Conservation (phyloP, 2,888 invertebrate genomes). For the Amphipoea lucens region DNA sequence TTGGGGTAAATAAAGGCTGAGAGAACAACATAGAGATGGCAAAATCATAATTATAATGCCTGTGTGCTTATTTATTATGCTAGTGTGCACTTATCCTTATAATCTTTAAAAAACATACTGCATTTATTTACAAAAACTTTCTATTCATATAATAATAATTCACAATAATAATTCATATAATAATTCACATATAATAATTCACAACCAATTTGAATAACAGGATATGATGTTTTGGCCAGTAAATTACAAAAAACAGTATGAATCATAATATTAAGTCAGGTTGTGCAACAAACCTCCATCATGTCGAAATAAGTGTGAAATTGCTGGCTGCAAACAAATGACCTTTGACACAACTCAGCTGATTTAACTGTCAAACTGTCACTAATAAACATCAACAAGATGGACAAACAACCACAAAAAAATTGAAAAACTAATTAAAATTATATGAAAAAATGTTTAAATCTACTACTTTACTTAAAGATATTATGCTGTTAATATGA, state of each 20-base stretch:
- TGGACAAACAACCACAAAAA: conserved; percentile 18
- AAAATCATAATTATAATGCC: neutral
- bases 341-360: conserved; percentile 42
- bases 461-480: neutral
- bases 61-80: neutral
- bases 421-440: neutral
- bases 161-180: too few species aligned
- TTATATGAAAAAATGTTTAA: neutral
- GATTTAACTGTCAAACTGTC: conserved; percentile 29
- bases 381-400: conserved; percentile 29
- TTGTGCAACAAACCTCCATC: conserved; percentile 25
- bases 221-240: too few species aligned
- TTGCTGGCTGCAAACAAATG: conserved; percentile 49
- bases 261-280: too few species aligned
- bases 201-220: conserved; percentile 9
- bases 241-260: too few species aligned
- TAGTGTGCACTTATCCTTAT: neutral
- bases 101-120: neutral
- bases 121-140: neutral
- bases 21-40: neutral
- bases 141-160: too few species aligned
- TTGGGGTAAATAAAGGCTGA: neutral
- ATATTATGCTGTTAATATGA: conserved; percentile 24
- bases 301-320: conserved; percentile 11
- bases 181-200: too few species aligned